Evolutionary conservation across 2,797 vertebrate species (phyloP), one percentile per base, ranked within the genome.

Genomic region (Neostethus bicornis): DNA sequence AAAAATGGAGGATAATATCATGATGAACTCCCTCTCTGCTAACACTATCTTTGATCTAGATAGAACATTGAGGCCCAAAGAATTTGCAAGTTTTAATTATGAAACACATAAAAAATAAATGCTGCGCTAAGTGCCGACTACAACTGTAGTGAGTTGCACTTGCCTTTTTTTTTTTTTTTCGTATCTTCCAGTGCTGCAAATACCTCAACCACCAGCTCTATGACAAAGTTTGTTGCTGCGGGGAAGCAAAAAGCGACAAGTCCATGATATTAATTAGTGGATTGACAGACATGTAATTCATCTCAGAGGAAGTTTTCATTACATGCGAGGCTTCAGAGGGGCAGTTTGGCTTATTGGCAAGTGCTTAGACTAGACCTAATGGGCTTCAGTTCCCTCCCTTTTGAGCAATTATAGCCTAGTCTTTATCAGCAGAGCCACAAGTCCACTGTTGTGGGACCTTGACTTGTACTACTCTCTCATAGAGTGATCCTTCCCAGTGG

Each of bases 51-150:
- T 92, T 92, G 90, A 93, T 92, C 88, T 90, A 56, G 67, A 44
- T 62, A 60, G 83, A 72, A 82, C 85, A 84, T 65, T 69, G 74
- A 79, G 75, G 81, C 85, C 88, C 82, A 68, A 83, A 81, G 74
- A 83, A 84, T 79, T 87, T 56, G 58, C 83, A 82, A 79, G 76
- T 91, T 90, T 92, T 92, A 91, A 91, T 92, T 91, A 91, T 90
- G 87, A 85, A 92, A 87, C 82, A 83, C 87, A 91, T 92, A 79
- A 92, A 92, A 92, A 88, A 92, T 90, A 85, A 80, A 92, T 90
- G 85, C 55, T 39, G 66, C 56, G 46, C 79, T 89, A 89, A 90
- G 84, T 91, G 89, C 82, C 70, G 85, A 81, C 81, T 85, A 72
- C 67, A 72, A 82, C 79, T 83, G 81, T 81, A 70, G 72, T 77